Percentiles rank a stretch among this genome's conserved stretches.
phyloP scores from a whole-genome alignment of 2,113 vertebrate species.

The Psittacula cyanocephala region DNA sequence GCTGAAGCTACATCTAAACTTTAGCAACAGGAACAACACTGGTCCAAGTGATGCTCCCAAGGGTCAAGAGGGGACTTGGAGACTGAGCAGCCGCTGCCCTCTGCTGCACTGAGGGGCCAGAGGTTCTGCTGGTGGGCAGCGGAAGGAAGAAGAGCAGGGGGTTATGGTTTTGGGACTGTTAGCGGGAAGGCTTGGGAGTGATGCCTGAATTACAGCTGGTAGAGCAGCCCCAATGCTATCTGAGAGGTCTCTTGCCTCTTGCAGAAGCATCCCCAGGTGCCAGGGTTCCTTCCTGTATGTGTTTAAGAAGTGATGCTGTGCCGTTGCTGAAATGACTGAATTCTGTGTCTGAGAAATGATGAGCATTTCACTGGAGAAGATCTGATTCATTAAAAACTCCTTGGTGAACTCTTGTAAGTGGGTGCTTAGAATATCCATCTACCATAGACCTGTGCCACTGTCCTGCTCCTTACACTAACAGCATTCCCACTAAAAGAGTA shows the following conservation, averaged over 20 bases:
- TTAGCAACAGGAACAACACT: rapidly evolving
- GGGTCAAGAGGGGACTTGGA: not conserved
- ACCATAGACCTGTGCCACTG: rapidly evolving
- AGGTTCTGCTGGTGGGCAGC: not conserved
- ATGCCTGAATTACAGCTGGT: not conserved
- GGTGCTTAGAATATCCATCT: not conserved
- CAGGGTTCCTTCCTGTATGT: not conserved
- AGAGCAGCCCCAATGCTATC: not conserved
- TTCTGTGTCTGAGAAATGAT: not conserved
- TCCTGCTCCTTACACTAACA: not conserved
- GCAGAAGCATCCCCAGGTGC: not conserved
- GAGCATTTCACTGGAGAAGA: not conserved
- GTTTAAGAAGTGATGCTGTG: not conserved
- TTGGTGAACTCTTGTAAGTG: not conserved
- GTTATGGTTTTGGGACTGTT: not conserved
- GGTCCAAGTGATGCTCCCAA: rapidly evolving
- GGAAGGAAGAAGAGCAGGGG: too few species aligned
- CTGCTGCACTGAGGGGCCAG: not conserved
- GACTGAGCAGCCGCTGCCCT: rapidly evolving
- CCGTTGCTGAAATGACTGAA: not conserved
- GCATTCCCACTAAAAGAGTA: not conserved
- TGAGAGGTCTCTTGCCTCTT: not conserved
- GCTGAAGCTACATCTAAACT: rapidly evolving
- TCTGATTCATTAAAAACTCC: not conserved
- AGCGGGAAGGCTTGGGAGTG: not conserved